Evolutionary conservation across 2,888 invertebrate species (phyloP), one percentile per base, ranked within the genome.

Genomic region (Agapetus fuscipes): DNA sequence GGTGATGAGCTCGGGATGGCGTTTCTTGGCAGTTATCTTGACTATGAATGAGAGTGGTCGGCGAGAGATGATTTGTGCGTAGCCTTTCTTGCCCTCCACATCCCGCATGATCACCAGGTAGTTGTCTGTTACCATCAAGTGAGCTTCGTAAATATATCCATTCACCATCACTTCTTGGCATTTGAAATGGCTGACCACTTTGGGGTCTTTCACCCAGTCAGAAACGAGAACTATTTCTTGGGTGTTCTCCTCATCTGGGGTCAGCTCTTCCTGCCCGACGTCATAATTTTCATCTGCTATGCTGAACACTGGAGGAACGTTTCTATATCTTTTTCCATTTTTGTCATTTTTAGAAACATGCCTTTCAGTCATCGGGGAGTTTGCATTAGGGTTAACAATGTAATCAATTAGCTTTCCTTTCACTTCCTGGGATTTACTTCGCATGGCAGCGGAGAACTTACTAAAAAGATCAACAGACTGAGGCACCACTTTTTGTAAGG

Each of bases 1-100:
- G 1, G 97, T 97, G 46, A 98, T 94, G 52, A 97, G 69, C 63
- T 97, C 93, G 0, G 96, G 95, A 59, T 90, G 86, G 39, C 85
- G 79, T 60, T 94, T 94, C 59, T 94, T 91, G 9, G 95, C 94
- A 1, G 97, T 97, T 46, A 98, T 98, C 69, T 91, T 94, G 6
- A 96, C 89, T 52, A 98, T 90, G 34, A 88, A 86, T 2, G 89
- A 83, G 37, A 98, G 68, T 0, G 90, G 87, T 38, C 95, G 76
- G 46, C 88, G 78, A 0, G 90, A 87, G 54, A 91, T 83, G 0
- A 96, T 78, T 58, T 86, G 83, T 0, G 87, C 93, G 49, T 78
- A 76, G 2, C 87, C 90, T 54, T 78, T 79, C 49, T 78, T 75
- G 43, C 81, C 81, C 10, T 80, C 75, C 47, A 86, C 68, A 54